Conservation (phyloP, 1,140 invertebrate species). For the Helicoverpa zea region DNA sequence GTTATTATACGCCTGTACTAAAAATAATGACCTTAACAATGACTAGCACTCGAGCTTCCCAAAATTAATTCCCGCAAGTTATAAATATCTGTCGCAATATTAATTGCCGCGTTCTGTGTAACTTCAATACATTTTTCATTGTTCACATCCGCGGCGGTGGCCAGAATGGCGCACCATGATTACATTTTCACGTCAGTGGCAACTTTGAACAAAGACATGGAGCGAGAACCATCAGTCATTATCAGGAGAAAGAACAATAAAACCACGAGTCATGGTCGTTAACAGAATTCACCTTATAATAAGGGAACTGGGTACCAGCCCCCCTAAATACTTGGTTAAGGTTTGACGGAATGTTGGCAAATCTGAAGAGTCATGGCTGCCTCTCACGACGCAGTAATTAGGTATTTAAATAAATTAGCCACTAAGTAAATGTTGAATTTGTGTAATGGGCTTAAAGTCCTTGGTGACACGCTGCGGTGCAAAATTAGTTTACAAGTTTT, state of each 20-base stretch:
- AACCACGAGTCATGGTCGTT: slow-evolving; percentile 81
- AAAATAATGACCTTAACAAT: not conserved
- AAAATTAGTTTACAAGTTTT: slow-evolving; percentile 14
- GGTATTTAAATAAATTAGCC: slow-evolving; percentile 56
- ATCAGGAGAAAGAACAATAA: slow-evolving; percentile 80
- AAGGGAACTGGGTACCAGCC: slow-evolving; percentile 51
- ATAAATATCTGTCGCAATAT: slow-evolving; percentile 51
- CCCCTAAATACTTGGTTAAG: slow-evolving; percentile 60
- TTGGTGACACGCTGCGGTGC: not conserved
- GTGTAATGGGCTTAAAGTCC: slow-evolving; percentile 11
- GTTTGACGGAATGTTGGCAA: slow-evolving; percentile 62
- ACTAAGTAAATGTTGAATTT: slow-evolving; percentile 39
- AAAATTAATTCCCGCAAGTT: slow-evolving; percentile 35
- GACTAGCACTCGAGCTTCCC: slow-evolving; percentile 1
- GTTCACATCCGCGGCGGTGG: slow-evolving; percentile 68
- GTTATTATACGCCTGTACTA: not conserved
- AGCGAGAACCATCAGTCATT: slow-evolving; percentile 82
- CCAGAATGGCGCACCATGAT: slow-evolving; percentile 68
- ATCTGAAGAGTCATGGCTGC: slow-evolving; percentile 60
- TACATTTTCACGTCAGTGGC: slow-evolving; percentile 82
- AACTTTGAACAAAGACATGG: slow-evolving; percentile 80
- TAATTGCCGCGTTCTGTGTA: slow-evolving; percentile 64
- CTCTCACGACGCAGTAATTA: slow-evolving; percentile 54
- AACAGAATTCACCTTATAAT: slow-evolving; percentile 72
- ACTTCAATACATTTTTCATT: slow-evolving; percentile 72